These are phyloP conservation scores for Heliconius aoede DNA, from an alignment of 2,888 invertebrate genomes.

Conservation along the genomic window DNA sequence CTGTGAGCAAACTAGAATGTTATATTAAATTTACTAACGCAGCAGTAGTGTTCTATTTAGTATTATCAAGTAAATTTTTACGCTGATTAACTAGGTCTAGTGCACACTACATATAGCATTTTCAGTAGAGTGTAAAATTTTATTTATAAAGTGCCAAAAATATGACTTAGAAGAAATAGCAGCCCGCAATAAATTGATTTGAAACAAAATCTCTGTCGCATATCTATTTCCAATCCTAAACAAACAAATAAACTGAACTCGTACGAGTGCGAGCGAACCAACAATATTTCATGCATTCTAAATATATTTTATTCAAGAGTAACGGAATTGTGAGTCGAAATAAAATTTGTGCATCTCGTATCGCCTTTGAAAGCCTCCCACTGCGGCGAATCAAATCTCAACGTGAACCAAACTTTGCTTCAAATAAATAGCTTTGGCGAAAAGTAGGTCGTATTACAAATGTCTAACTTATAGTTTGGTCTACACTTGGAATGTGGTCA, in stretches of 20 bases:
- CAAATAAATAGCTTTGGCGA: conserved; percentile 14
- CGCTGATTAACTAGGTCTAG: neutral
- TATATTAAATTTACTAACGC: neutral
- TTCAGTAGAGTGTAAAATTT: neutral
- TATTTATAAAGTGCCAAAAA: neutral
- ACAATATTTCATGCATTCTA: conserved; percentile 11
- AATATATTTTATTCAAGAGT: conserved; percentile 31
- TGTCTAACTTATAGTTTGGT: neutral
- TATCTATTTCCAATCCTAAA: conserved; percentile 1
- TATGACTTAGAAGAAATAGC: neutral
- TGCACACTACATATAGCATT: neutral
- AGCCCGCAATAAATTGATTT: neutral
- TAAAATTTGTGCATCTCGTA: conserved; percentile 37
- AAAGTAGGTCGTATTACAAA: neutral
- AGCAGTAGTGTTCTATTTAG: neutral
- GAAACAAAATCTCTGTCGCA: neutral
- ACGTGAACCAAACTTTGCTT: conserved; percentile 37
- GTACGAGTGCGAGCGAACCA: conserved; percentile 8
- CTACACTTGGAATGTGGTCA: conserved; percentile 1
- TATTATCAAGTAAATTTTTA: no score
- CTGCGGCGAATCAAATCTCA: conserved; percentile 44
- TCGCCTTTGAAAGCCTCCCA: conserved; percentile 39
- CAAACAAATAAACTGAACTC: conserved; percentile 7
- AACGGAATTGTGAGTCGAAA: conserved; percentile 27
- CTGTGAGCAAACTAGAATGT: neutral